Evolutionary conservation across 2,113 vertebrate species (phyloP).

Genomic region (Bucco capensis): DNA sequence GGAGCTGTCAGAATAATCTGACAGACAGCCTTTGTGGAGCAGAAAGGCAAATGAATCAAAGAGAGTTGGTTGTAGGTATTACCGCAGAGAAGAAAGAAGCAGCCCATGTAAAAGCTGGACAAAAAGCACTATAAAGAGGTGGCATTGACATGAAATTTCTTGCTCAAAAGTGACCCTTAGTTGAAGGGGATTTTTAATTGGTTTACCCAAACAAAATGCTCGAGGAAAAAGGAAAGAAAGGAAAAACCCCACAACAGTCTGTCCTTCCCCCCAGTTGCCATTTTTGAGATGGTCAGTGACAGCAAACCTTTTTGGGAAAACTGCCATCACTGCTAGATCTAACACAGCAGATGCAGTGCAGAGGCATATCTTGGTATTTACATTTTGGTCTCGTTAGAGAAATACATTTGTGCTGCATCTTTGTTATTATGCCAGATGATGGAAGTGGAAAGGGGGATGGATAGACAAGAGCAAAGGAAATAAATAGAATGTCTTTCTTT

Average conservation of each 20-base stretch:
- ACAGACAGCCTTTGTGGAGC: not conserved
- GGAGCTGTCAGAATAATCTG: not conserved
- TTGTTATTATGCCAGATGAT: not conserved
- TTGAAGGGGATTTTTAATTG: fast-evolving
- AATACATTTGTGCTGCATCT: not conserved
- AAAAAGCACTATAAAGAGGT: not conserved
- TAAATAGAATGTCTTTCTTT: not conserved
- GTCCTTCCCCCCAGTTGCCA: fast-evolving
- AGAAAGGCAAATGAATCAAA: not conserved
- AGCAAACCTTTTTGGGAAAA: not conserved
- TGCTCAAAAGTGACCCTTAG: not conserved
- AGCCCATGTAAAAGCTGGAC: not conserved
- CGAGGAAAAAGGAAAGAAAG: fast-evolving
- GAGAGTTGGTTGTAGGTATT: not conserved
- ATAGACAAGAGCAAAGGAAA: not conserved
- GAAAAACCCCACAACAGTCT: fast-evolving
- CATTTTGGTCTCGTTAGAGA: not conserved
- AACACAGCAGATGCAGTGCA: not conserved
- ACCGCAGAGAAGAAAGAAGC: not conserved
- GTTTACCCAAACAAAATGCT: not conserved
- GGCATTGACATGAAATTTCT: not conserved
- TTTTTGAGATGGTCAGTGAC: fast-evolving
- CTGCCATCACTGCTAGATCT: not conserved
- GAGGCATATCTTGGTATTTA: no score
- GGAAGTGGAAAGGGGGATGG: not conserved